A percentile compares a stretch with the other conserved stretches of the same genome.
phyloP scores from a whole-genome alignment of 1,140 invertebrate species.

The Anthonomus grandis region DNA sequence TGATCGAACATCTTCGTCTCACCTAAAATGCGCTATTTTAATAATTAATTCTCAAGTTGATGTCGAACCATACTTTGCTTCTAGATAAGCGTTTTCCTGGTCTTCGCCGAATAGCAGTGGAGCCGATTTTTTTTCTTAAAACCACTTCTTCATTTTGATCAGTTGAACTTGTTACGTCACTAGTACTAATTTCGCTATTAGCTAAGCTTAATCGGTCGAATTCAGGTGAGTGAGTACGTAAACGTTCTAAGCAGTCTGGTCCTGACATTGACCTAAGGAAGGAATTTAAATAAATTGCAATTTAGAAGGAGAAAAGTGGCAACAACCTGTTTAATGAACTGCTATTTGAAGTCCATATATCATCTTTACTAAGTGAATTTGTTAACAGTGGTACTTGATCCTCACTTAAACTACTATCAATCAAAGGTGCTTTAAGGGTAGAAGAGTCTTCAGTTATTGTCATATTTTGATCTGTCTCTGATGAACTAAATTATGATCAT shows the following conservation, averaged over 20 bases:
- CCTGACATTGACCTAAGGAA: conserved; percentile 59
- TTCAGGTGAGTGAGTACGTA: conserved; percentile 42
- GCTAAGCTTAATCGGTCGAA: conserved; percentile 38
- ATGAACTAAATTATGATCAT: conserved; percentile 12
- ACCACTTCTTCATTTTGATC: conserved; percentile 44
- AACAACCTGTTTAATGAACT: conserved; percentile 54
- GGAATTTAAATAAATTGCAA: conserved; percentile 38
- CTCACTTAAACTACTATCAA: conserved; percentile 26
- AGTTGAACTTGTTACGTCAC: conserved; percentile 40
- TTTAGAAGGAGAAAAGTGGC: conserved; percentile 13
- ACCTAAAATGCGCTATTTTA: conserved; percentile 40
- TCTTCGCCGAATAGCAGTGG: conserved; percentile 67
- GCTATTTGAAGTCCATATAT: conserved; percentile 34
- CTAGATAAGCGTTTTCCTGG: conserved; percentile 65
- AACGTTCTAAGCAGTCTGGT: conserved; percentile 61
- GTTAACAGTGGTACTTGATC: conserved; percentile 31
- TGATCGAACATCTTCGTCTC: conserved; percentile 78
- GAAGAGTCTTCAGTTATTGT: conserved; percentile 22
- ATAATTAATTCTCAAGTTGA: background rate
- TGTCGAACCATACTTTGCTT: conserved; percentile 50
- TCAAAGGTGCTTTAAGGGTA: conserved; percentile 16
- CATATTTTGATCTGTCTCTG: conserved; percentile 16
- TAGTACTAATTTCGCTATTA: conserved; percentile 43
- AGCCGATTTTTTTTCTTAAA: conserved; percentile 53
- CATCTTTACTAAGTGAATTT: conserved; percentile 31